These are phyloP conservation scores for Shinisaurus crocodilurus DNA, from an alignment of 2,113 vertebrate genomes.

Conservation along the genomic window DNA sequence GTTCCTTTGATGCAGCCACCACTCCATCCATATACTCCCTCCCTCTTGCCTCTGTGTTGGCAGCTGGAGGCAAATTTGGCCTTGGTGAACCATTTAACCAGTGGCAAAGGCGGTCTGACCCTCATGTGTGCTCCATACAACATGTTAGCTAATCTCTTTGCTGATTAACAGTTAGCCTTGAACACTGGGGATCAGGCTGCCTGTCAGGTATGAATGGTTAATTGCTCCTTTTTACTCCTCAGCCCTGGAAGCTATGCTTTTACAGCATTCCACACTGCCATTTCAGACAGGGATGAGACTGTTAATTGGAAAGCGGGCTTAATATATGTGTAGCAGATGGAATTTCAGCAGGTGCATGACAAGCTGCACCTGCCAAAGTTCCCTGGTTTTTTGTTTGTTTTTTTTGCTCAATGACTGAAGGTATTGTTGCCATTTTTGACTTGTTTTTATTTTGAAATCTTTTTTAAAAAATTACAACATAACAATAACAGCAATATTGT, in stretches of 20 bases:
- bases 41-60: not conserved
- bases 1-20: too few relatives aligned
- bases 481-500: not conserved
- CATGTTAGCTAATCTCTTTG: not conserved
- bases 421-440: not conserved
- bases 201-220: not conserved
- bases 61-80: not conserved
- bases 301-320: not conserved
- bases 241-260: not conserved
- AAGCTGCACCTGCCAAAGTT: not conserved
- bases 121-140: not conserved
- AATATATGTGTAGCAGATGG: not conserved
- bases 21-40: not conserved
- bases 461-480: not conserved
- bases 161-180: not conserved
- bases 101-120: not conserved
- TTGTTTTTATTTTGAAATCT: not conserved
- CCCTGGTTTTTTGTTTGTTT: too few relatives aligned
- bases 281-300: not conserved
- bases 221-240: not conserved
- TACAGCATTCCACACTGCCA: not conserved
- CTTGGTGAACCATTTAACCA: not conserved
- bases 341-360: not conserved
- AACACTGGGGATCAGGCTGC: not conserved
- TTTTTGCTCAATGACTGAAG: not conserved